These are phyloP conservation scores for Anarsia innoxiella DNA, from an alignment of 2,888 invertebrate species.

Conservation along the genomic window DNA sequence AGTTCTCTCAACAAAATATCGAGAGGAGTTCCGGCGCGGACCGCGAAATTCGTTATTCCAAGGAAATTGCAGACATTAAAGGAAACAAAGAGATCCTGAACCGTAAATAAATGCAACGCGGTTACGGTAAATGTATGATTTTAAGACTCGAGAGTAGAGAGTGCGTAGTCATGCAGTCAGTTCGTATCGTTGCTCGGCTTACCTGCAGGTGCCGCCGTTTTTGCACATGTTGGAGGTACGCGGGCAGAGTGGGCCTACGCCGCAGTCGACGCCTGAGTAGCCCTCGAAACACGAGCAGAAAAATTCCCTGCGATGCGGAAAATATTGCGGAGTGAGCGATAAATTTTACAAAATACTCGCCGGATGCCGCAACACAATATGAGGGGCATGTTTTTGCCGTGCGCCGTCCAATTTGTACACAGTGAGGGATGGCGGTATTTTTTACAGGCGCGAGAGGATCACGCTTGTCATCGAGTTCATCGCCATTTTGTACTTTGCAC, in stretches of 20 bases:
- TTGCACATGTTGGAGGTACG: slow-evolving; percentile 77
- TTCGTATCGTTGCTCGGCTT: slow-evolving; percentile 28
- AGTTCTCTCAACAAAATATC: slow-evolving; percentile 37
- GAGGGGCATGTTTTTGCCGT: slow-evolving; percentile 21
- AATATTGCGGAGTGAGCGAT: slow-evolving; percentile 24
- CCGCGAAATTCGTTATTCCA: slow-evolving; percentile 38
- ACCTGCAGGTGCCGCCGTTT: slow-evolving; percentile 92
- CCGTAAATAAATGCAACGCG: slow-evolving; percentile 19
- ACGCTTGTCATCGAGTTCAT: slow-evolving; percentile 27
- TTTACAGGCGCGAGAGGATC: slow-evolving; percentile 18
- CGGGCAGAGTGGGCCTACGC: slow-evolving; percentile 86
- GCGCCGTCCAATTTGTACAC: slow-evolving; percentile 25
- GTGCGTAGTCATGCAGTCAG: background rate
- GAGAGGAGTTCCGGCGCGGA: slow-evolving; percentile 31
- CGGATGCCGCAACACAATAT: slow-evolving; percentile 19
- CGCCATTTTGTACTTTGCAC: slow-evolving; percentile 30
- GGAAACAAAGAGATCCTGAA: slow-evolving; percentile 24
- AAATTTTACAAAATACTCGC: slow-evolving; percentile 24
- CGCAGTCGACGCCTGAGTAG: slow-evolving; percentile 86
- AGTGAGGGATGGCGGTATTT: slow-evolving; percentile 28
- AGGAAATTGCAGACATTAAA: slow-evolving; percentile 40
- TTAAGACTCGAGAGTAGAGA: background rate
- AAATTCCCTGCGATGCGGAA: slow-evolving; percentile 76
- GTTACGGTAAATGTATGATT: slow-evolving; percentile 17
- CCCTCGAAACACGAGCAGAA: slow-evolving; percentile 87